A percentile compares a stretch with the other conserved stretches of the same genome.
Conservation (phyloP, 2,888 invertebrate species). For the Isotomurus palustris region DNA sequence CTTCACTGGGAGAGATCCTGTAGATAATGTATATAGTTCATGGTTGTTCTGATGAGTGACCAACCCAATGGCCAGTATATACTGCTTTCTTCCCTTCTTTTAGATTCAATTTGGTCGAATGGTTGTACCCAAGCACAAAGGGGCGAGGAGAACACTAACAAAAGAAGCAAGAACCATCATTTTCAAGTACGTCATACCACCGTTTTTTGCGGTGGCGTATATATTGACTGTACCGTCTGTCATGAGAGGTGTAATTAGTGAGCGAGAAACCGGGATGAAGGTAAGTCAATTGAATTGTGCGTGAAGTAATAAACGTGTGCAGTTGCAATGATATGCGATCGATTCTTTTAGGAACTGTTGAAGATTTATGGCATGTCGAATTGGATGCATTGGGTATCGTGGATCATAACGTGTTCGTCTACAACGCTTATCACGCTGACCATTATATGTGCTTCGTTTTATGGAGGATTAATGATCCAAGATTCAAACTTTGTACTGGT, state of each 20-base stretch:
- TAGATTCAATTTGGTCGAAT: too few relatives aligned
- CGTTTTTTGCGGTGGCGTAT: conserved; percentile 52
- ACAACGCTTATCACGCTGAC: conserved; percentile 49
- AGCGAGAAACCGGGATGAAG: conserved; percentile 59
- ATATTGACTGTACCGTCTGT: conserved; percentile 55
- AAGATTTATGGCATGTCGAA: conserved; percentile 56
- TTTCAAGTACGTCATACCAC: conserved; percentile 47
- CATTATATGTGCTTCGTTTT: too few relatives aligned
- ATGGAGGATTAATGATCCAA: too few relatives aligned
- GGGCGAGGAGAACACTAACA: neutral
- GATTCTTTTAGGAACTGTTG: conserved; percentile 54
- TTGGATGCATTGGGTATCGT: conserved; percentile 56
- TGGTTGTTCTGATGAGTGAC: too few relatives aligned
- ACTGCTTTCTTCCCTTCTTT: too few relatives aligned
- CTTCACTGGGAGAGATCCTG: conserved; percentile 6
- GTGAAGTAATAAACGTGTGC: too few relatives aligned
- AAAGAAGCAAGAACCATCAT: too few relatives aligned
- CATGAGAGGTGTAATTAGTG: conserved; percentile 57
- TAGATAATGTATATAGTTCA: too few relatives aligned
- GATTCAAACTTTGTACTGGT: too few relatives aligned
- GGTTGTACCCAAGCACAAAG: too few relatives aligned
- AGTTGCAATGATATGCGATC: neutral
- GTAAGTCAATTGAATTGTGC: conserved; percentile 50
- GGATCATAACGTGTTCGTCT: conserved; percentile 53
- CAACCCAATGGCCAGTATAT: too few relatives aligned